Percentiles rank a stretch among this genome's conserved stretches.
Evolutionary conservation across 2,888 invertebrate species (phyloP).

Genomic region (Cryptosula pallasiana): DNA sequence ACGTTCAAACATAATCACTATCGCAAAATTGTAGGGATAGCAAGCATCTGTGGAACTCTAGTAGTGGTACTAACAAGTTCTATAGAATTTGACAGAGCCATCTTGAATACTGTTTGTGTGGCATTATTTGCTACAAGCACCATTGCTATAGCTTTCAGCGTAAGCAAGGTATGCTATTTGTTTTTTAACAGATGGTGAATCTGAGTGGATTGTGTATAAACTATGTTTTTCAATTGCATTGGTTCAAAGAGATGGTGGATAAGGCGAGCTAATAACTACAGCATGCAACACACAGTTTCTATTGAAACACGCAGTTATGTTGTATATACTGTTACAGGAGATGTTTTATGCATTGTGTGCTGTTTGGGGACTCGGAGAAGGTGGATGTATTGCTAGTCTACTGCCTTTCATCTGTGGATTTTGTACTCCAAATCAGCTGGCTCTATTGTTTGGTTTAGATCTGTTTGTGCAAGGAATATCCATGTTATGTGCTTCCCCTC

Average conservation of each 20-base stretch:
- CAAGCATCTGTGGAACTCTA: background rate
- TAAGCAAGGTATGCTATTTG: background rate
- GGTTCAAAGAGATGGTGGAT: no score
- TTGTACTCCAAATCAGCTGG: background rate
- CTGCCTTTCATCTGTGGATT: background rate
- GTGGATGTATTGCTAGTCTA: background rate
- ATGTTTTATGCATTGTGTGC: background rate
- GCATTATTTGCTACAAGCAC: background rate
- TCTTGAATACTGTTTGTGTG: background rate
- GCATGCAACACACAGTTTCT: no score
- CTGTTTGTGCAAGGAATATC: background rate
- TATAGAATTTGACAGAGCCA: background rate
- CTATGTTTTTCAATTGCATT: no score
- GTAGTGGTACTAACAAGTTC: background rate
- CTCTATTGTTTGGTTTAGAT: background rate
- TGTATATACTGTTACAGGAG: no score
- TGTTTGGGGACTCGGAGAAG: background rate
- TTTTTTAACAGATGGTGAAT: no score
- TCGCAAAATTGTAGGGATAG: background rate
- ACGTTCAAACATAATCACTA: no score
- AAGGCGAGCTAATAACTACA: no score
- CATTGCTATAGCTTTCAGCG: background rate
- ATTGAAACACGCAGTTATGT: no score
- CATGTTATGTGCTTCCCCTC: background rate
- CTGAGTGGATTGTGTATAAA: no score